These are phyloP conservation scores for Patella ulyssiponensis DNA, from an alignment of 2,888 invertebrate genomes.

Conservation along the genomic window DNA sequence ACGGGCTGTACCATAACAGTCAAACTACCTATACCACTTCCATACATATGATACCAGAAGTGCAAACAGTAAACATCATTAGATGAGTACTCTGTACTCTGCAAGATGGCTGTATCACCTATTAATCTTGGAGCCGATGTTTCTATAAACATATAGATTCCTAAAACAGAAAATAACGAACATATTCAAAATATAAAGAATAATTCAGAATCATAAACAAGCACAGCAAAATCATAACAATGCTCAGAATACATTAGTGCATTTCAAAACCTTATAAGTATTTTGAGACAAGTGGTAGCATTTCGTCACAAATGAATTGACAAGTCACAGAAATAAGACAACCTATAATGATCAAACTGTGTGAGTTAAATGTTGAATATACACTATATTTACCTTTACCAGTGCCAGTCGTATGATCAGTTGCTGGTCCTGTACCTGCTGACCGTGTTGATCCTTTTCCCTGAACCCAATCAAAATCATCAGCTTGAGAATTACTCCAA, in stretches of 20 bases:
- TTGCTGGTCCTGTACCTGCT: slow-evolving; percentile 39
- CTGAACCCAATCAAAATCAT: slow-evolving; percentile 56
- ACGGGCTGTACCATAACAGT: slow-evolving; percentile 48
- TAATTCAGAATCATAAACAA: no score
- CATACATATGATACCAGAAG: slow-evolving; percentile 67
- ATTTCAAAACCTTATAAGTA: no score
- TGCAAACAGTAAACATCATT: slow-evolving; percentile 46
- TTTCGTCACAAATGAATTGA: no score
- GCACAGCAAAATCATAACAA: no score
- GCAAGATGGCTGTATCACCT: slow-evolving; percentile 72
- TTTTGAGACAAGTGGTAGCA: no score
- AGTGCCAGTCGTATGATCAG: slow-evolving; percentile 44
- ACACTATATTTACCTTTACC: slow-evolving; percentile 20
- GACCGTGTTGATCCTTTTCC: slow-evolving; percentile 40
- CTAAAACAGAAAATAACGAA: slow-evolving; percentile 33
- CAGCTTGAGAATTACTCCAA: slow-evolving; percentile 53
- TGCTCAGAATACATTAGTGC: no score
- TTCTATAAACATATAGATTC: slow-evolving; percentile 85
- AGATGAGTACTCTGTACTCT: slow-evolving; percentile 49
- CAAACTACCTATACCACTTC: slow-evolving; percentile 50
- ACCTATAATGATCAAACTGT: no score
- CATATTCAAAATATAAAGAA: no score
- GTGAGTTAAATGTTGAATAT: no score
- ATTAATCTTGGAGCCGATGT: slow-evolving; percentile 77
- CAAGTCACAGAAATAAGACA: no score